Percentiles rank a stretch among this genome's conserved stretches.
Conservation (phyloP, 2,888 invertebrate genomes). For the Polydrusus pterygomalis region DNA sequence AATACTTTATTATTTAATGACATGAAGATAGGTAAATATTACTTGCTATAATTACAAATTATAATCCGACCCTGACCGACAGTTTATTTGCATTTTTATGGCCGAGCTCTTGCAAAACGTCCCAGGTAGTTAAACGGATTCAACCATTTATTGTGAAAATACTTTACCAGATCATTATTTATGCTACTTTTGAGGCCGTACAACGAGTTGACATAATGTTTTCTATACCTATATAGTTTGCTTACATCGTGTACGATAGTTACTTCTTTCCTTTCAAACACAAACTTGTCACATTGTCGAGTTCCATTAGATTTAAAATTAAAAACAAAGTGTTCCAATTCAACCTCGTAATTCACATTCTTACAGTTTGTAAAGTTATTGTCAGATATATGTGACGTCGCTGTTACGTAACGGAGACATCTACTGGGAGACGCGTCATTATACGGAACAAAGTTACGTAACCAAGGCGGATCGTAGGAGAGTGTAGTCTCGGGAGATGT, state of each 20-base stretch:
- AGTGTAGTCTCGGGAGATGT: constrained; percentile 63
- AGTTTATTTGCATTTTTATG: too few relatives aligned
- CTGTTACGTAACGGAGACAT: constrained; percentile 56
- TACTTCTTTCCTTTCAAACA: constrained; percentile 65
- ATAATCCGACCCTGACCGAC: too few relatives aligned
- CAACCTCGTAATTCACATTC: background rate
- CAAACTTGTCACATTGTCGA: constrained; percentile 62
- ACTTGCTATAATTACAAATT: too few relatives aligned
- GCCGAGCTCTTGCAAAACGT: too few relatives aligned
- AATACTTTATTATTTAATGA: too few relatives aligned
- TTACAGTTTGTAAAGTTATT: background rate
- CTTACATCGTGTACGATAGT: constrained; percentile 69
- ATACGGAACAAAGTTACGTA: constrained; percentile 71
- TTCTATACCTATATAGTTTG: too few relatives aligned
- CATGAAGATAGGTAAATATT: too few relatives aligned
- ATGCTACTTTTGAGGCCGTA: too few relatives aligned
- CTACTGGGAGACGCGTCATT: constrained; percentile 61
- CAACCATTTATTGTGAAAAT: too few relatives aligned
- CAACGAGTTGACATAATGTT: too few relatives aligned
- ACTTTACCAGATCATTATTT: too few relatives aligned
- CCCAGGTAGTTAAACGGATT: too few relatives aligned
- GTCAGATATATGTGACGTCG: background rate
- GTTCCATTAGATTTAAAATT: background rate
- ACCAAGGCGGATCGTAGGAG: constrained; percentile 71
- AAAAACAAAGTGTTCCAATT: background rate